Base-by-base conservation (phyloP, 1,140 invertebrate genomes). In the Phocides pigmalion region DNA sequence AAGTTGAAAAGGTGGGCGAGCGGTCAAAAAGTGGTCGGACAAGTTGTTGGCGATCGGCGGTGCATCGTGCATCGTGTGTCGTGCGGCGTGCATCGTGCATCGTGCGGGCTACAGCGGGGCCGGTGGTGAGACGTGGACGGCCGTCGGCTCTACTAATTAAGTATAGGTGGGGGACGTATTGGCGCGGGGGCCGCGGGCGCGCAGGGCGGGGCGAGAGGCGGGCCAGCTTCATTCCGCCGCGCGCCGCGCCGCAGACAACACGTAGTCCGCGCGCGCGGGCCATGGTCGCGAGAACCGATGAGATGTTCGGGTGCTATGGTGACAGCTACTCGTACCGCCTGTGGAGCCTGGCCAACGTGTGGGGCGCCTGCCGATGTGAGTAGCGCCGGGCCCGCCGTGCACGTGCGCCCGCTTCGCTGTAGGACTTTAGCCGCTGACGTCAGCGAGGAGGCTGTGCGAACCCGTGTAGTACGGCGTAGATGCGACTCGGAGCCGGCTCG, bases 331-430 rank as follows among this genome's bases (percentile, higher is more conserved):
- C 94, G 82, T 95, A 94, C 90, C 92, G 94, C 76, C 93, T 95
- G 79, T 95, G 94, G 94, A 94, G 93, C 91, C 91, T 95, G 83
- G 94, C 94, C 88, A 94, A 94, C 91, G 93, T 94, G 64, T 95
- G 94, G 94, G 94, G 93, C 91, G 93, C 92, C 89, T 94, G 93
- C 87, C 93, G 94, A 92, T 93, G 94, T 95, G 91, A 94, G 94
- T 94, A 92, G 75, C 70, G 64, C 71, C 70, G 66, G 51, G 53
- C 53, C 61, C 50, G 59, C 53, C 22, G 47, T 50, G 22, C 47
- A 32, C 22, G 46, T 49, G 46, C 20, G 20, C 20, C 20, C 20
- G 42, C 42, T 42, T 12, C n/a, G 12, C 20, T 19, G 44, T 25
- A 22, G 22, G 44, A 47, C 44, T 50, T 15, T 50, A 50, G 47